Evolutionary conservation across 2,888 invertebrate species (phyloP).

Genomic region (Apomyelois bistriatella): DNA sequence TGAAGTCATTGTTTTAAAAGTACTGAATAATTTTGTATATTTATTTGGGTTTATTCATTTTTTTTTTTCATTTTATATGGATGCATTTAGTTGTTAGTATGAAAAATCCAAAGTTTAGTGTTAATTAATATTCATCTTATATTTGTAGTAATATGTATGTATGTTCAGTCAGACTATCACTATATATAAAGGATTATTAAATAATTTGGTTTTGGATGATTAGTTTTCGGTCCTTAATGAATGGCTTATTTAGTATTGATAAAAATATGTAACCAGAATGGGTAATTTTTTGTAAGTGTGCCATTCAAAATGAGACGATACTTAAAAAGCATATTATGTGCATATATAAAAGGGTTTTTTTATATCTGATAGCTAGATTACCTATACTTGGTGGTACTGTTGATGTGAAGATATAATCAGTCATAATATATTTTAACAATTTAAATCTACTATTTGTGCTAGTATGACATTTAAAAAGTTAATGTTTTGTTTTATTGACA

Average conservation of each 20-base stretch:
- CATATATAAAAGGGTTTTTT: not conserved
- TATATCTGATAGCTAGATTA: not conserved
- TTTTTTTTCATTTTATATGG: conserved; percentile 53
- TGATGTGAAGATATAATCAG: not conserved
- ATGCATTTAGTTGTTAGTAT: conserved; percentile 79
- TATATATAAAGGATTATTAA: conserved; percentile 13
- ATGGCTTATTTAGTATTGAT: conserved; percentile 9
- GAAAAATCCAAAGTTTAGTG: conserved; percentile 79
- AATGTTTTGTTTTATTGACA: not conserved
- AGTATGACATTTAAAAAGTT: not conserved
- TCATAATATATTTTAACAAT: too few relatives aligned
- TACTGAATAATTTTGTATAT: conserved; percentile 69
- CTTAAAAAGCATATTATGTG: not conserved
- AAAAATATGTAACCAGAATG: not conserved
- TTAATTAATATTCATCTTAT: conserved; percentile 53
- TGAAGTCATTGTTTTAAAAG: conserved; percentile 73
- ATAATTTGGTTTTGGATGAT: conserved; percentile 21
- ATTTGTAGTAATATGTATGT: conserved; percentile 35
- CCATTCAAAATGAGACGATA: conserved; percentile 4
- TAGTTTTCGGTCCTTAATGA: conserved; percentile 21
- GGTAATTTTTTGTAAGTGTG: conserved; percentile 1
- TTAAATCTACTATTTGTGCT: too few relatives aligned
- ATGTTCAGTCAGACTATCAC: conserved; percentile 24
- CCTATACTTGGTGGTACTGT: conserved; percentile 3
- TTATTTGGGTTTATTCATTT: conserved; percentile 64